Evolutionary conservation across 2,797 vertebrate species (phyloP).

Genomic region (Acipenser ruthenus): DNA sequence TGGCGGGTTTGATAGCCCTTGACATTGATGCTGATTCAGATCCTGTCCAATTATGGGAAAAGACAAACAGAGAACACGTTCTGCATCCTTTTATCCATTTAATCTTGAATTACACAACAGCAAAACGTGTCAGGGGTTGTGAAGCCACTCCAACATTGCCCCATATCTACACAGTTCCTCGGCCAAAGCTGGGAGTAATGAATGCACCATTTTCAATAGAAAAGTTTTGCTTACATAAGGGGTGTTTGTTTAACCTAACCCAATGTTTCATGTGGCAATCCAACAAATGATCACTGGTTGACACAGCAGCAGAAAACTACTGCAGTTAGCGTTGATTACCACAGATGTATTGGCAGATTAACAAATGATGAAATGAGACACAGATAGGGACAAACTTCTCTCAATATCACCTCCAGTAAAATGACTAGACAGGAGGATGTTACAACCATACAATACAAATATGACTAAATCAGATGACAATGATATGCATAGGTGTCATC

Average conservation of each 20-base stretch:
- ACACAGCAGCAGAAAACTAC: not conserved
- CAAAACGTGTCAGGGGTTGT: too few species aligned
- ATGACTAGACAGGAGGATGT: not conserved
- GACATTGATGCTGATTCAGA: conserved; percentile 45
- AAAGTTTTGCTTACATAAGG: not conserved
- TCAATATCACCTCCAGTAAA: not conserved
- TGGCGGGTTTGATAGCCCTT: conserved; percentile 15
- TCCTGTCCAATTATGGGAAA: conserved; percentile 37
- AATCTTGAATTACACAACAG: not conserved
- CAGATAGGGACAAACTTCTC: not conserved
- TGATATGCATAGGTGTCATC: too few species aligned
- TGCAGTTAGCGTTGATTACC: not conserved
- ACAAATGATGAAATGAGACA: conserved; percentile 2
- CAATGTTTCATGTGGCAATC: not conserved
- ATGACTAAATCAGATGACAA: too few species aligned
- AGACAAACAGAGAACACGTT: conserved; percentile 52
- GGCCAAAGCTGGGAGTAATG: not conserved
- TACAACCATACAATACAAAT: too few species aligned
- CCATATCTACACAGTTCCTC: not conserved
- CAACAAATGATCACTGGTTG: not conserved
- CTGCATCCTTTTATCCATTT: not conserved
- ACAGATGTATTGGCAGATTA: not conserved
- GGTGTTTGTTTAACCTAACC: not conserved
- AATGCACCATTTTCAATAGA: not conserved
- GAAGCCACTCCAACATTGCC: not conserved